A percentile compares a stretch with the other conserved stretches of the same genome.
These are phyloP conservation scores for Etheostoma spectabile DNA, from an alignment of 2,113 vertebrate species.

Conservation along the genomic window DNA sequence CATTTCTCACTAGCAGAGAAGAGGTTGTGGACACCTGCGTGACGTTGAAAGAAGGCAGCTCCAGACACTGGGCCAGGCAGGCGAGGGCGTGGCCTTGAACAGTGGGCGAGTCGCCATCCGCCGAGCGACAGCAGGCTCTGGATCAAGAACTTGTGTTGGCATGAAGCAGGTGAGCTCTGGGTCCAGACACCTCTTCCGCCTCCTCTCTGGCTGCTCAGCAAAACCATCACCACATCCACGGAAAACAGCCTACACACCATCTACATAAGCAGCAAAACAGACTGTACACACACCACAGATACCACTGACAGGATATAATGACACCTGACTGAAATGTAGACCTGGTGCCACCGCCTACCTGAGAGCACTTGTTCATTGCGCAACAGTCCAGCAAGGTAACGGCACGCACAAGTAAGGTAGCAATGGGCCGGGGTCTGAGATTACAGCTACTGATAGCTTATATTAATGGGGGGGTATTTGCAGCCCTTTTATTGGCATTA, in stretches of 20 bases:
- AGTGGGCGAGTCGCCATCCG: slow-evolving; percentile 85
- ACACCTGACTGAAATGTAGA: neutral
- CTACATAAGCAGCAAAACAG: slow-evolving; percentile 68
- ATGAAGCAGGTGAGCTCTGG: slow-evolving; percentile 82
- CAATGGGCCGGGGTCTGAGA: neutral
- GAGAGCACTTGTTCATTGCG: too few relatives aligned
- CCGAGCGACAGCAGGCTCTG: slow-evolving; percentile 88
- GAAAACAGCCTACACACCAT: slow-evolving; percentile 89
- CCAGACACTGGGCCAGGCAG: slow-evolving; percentile 90
- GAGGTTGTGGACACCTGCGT: slow-evolving; percentile 85
- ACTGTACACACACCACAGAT: neutral
- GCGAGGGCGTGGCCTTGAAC: slow-evolving; percentile 91
- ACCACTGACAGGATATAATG: neutral
- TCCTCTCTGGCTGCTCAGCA: slow-evolving; percentile 88
- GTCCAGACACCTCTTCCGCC: slow-evolving; percentile 69
- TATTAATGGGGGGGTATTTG: too few relatives aligned
- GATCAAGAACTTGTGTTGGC: slow-evolving; percentile 90
- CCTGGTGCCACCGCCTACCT: too few relatives aligned
- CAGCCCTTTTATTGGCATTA: too few relatives aligned
- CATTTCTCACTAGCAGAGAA: slow-evolving; percentile 84
- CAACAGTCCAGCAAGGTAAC: too few relatives aligned
- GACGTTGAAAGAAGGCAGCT: slow-evolving; percentile 77
- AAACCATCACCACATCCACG: slow-evolving; percentile 90
- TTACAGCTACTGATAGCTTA: neutral
- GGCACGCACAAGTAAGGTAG: too few relatives aligned